A percentile compares a stretch with the other conserved stretches of the same genome.
Conservation (phyloP, 2,888 invertebrate genomes). For the Heliconius aoede region DNA sequence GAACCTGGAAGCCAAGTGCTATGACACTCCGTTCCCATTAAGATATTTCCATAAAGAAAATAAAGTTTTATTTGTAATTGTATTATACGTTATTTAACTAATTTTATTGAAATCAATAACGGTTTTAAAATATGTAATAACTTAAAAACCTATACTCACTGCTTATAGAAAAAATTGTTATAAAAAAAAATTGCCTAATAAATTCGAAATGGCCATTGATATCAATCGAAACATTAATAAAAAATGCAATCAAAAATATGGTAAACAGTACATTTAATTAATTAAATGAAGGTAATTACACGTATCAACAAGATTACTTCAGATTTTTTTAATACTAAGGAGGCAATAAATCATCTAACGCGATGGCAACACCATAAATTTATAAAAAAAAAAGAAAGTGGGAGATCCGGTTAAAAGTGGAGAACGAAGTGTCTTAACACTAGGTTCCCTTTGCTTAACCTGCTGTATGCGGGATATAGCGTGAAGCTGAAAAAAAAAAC, state of each 20-base stretch:
- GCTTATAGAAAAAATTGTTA: too few species aligned
- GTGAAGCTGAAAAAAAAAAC: background rate
- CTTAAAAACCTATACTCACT: too few species aligned
- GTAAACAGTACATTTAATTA: background rate
- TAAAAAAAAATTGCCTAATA: too few species aligned
- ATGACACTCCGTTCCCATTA: too few species aligned
- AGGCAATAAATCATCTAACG: background rate
- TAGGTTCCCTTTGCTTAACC: background rate
- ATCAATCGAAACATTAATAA: background rate
- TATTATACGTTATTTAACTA: too few species aligned
- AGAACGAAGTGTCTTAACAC: too few species aligned
- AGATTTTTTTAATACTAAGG: background rate
- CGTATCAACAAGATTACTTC: background rate
- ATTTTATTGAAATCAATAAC: fast-evolving
- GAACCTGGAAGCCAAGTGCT: too few species aligned
- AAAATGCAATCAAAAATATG: background rate
- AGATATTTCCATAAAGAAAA: too few species aligned
- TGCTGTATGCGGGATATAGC: background rate
- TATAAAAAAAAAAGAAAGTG: background rate
- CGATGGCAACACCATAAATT: background rate
- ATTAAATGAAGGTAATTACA: background rate
- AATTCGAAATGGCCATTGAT: background rate
- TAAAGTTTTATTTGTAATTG: too few species aligned
- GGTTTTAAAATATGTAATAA: too few species aligned
- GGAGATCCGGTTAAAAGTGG: background rate